phyloP scores from a whole-genome alignment of 2,888 invertebrate genomes.

The Tribolium freemani region DNA sequence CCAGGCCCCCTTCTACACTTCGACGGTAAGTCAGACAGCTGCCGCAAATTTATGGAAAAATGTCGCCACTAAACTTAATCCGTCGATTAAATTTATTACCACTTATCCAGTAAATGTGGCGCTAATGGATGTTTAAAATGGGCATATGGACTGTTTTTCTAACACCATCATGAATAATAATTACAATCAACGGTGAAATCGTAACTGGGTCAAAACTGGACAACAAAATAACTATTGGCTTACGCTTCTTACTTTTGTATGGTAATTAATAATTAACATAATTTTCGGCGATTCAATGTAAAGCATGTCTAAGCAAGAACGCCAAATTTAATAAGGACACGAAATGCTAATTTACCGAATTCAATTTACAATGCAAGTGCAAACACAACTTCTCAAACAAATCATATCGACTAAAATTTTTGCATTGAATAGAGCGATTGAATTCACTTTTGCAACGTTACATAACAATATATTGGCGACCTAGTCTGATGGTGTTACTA shows the following conservation, averaged over 20 bases:
- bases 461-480: not conserved
- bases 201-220: not conserved
- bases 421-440: too few species aligned
- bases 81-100: slow-evolving; percentile 50
- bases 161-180: slow-evolving; percentile 35
- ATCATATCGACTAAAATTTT: too few species aligned
- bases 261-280: slow-evolving; percentile 16
- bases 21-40: slow-evolving; percentile 77
- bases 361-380: not conserved
- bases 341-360: slow-evolving; percentile 3
- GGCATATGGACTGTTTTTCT: slow-evolving; percentile 34
- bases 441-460: too few species aligned
- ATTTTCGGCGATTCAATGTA: slow-evolving; percentile 17
- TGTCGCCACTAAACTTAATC: slow-evolving; percentile 38
- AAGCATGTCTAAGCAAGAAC: not conserved
- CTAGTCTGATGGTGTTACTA: not conserved
- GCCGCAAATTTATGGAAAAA: slow-evolving; percentile 1
- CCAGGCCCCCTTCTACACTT: slow-evolving; percentile 88
- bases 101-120: slow-evolving; percentile 43
- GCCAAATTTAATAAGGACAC: slow-evolving; percentile 11
- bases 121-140: slow-evolving; percentile 45
- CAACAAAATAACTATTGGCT: not conserved
- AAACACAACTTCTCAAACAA: not conserved
- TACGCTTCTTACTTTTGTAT: slow-evolving; percentile 9
- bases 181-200: slow-evolving; percentile 8